A percentile compares a stretch with the other conserved stretches of the same genome.
phyloP scores from a whole-genome alignment of 2,797 vertebrate species.

The Mergus octosetaceus region DNA sequence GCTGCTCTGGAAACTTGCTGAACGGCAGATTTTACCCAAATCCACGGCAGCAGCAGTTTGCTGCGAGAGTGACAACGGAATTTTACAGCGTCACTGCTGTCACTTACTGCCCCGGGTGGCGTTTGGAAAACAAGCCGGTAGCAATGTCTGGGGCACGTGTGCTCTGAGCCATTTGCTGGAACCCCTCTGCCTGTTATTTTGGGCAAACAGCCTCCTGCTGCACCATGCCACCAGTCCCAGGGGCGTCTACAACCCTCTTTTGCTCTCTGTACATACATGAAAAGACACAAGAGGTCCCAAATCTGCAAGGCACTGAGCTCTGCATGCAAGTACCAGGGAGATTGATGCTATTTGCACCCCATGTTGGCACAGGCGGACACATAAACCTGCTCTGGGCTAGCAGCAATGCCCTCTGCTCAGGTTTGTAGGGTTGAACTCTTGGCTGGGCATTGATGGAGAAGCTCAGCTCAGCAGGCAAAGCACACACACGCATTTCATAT shows the following conservation, averaged over 20 bases:
- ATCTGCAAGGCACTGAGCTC: too few species aligned
- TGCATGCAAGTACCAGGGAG: too few species aligned
- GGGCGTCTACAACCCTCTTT: background rate
- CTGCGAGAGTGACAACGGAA: background rate
- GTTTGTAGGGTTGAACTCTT: background rate
- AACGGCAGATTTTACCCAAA: background rate
- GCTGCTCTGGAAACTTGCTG: background rate
- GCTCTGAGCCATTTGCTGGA: background rate
- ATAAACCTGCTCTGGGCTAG: background rate
- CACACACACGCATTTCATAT: background rate
- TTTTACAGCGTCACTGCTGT: accelerated
- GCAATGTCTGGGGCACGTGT: background rate
- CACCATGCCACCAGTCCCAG: background rate
- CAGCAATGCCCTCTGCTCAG: accelerated
- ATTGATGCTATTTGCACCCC: too few species aligned
- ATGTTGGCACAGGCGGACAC: too few species aligned
- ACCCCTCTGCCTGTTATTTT: background rate
- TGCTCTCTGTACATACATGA: accelerated
- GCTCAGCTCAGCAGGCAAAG: background rate
- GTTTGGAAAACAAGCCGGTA: background rate
- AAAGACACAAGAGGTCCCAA: too few species aligned
- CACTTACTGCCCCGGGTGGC: background rate
- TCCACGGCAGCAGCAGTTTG: accelerated
- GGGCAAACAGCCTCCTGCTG: background rate
- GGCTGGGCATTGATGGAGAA: background rate